These are phyloP conservation scores for Ptychobarbus kaznakovi DNA, from an alignment of 2,797 vertebrate species.

Conservation along the genomic window DNA sequence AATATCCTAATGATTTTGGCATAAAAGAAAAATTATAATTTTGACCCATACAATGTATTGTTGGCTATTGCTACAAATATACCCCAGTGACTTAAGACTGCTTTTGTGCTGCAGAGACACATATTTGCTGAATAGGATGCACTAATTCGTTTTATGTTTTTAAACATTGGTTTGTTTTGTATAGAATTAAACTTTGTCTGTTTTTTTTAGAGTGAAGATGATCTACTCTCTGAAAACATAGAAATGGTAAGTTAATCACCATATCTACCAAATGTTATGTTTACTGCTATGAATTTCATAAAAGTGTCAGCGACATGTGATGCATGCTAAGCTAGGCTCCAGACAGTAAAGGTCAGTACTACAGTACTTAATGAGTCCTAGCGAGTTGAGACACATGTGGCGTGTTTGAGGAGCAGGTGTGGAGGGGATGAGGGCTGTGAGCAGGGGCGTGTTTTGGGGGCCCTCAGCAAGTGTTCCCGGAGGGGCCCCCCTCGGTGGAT, in stretches of 20 bases:
- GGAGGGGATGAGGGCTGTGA: not conserved
- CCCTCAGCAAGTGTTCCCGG: no score
- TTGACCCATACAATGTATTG: no score
- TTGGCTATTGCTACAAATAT: no score
- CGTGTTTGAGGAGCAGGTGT: not conserved
- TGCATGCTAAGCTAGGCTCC: constrained; percentile 56
- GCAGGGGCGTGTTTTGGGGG: no score
- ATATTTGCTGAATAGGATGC: not conserved
- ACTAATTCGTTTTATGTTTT: constrained; percentile 4
- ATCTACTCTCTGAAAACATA: constrained; percentile 32
- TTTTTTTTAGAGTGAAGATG: constrained; percentile 49
- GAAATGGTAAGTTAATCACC: constrained; percentile 36
- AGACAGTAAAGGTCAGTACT: not conserved
- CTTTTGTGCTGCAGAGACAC: no score
- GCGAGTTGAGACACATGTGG: not conserved
- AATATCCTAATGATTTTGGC: no score
- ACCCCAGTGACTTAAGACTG: no score
- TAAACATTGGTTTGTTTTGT: constrained; percentile 46
- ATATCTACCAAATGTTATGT: not conserved
- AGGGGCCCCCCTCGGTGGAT: no score
- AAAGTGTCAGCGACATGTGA: constrained; percentile 66
- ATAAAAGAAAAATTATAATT: no score
- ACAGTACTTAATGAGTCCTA: not conserved
- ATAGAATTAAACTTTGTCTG: constrained; percentile 43
- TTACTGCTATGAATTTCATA: not conserved